Conservation (phyloP, 2,113 vertebrate genomes). For the Psittacula cyanocephala region DNA sequence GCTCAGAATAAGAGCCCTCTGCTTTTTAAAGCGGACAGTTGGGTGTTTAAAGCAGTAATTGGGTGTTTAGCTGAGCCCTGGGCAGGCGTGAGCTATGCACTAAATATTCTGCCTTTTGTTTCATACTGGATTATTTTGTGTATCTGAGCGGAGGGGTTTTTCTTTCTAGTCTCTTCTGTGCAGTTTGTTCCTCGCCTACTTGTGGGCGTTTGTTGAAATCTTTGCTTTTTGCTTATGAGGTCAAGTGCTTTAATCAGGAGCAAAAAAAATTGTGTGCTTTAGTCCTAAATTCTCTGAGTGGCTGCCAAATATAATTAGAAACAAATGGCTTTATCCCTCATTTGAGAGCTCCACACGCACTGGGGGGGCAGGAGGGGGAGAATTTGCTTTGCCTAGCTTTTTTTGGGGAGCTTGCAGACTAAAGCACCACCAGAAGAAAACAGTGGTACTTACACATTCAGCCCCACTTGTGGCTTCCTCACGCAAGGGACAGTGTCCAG, state of each 20-base stretch:
- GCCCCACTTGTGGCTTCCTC: rapidly evolving
- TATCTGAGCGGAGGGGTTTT: conserved; percentile 29
- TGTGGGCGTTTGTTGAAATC: conserved; percentile 45
- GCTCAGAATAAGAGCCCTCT: background rate
- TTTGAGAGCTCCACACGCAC: background rate
- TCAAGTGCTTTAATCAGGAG: conserved; percentile 65
- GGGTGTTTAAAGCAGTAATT: background rate
- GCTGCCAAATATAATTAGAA: conserved; percentile 68
- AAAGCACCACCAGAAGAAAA: background rate
- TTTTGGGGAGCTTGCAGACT: background rate
- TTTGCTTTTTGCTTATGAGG: conserved; percentile 56
- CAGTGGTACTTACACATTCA: background rate
- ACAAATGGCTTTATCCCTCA: conserved; percentile 63
- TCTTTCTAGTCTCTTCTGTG: background rate
- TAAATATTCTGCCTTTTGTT: conserved; percentile 48
- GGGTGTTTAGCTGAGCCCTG: background rate
- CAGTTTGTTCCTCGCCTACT: conserved; percentile 24
- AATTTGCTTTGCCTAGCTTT: background rate
- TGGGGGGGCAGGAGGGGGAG: background rate
- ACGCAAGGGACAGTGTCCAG: rapidly evolving
- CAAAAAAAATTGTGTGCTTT: conserved; percentile 37
- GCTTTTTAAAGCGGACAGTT: background rate
- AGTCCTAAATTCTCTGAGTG: conserved; percentile 49
- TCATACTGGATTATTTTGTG: conserved; percentile 44
- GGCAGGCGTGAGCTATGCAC: background rate